Base-by-base conservation (phyloP, 2,797 vertebrate species). In the Sternarchorhynchus goeldii region DNA sequence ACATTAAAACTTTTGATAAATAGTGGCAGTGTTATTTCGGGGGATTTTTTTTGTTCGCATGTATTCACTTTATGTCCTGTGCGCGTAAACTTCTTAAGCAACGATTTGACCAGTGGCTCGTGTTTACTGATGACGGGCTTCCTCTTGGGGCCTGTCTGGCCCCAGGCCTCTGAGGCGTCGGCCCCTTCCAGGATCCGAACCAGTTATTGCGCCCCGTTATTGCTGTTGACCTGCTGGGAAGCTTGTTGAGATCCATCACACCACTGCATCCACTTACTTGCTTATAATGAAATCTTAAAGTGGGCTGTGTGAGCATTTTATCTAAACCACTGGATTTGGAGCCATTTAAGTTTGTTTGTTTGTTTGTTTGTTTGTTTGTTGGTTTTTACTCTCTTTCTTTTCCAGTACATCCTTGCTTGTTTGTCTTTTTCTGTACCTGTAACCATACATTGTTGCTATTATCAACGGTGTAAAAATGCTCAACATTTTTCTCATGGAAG, bases 171-270 rank as follows among this genome's bases (percentile, higher is more conserved):
- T 57, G 71, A 74, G 72, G 72, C 50, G 14, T 50, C 3, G 45
- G 58, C 12, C 41, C 1, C 75, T 56, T 70, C 64, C 56, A 76
- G 68, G 69, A 65, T 62, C 65, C 25, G 29, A 31, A 50, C 50
- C 66, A 59, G 80, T 69, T 82, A 80, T 73, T 82, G 72, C 75
- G 69, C 71, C 72, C 73, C 63, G 69, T 74, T 76, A 77, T 59
- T 64, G 67, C 64, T 36, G 58, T 73, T 58, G 45, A 63, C 77
- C 77, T 83, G 75, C 77, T 78, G 63, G 64, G 77, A 56, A 83
- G 74, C 29, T 32, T 64, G 62, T 36, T 25, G 63, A 57, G 59
- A 78, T 82, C 75, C 80, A 80, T 86, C 80, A 74, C 73, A 16
- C 80, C 80, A 29, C 57, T 21, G 62, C 67, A 75, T 20, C 8